Base-by-base conservation (phyloP, 2,113 vertebrate genomes). In the Lampris incognitus region DNA sequence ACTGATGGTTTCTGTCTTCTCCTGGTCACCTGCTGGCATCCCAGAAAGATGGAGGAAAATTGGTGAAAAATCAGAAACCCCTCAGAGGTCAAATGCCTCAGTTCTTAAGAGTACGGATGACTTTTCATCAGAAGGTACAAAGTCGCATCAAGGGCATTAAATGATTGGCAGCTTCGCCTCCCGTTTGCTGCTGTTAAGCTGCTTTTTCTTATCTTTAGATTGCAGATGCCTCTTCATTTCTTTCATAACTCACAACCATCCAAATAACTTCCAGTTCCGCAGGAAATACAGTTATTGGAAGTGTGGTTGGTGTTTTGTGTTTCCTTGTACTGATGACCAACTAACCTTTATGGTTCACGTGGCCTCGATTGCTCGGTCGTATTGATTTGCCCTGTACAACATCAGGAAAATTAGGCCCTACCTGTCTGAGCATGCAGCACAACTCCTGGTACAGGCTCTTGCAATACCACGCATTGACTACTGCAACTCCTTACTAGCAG, bases 1-100 rank as follows among this genome's bases (percentile, higher is more conserved):
- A 80, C 48, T 41, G 69, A 64, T 59, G 82, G 81, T 81, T 88
- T 88, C 82, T 76, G 68, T 90, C 78, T 88, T 75, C 65, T 62
- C 50, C 42, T 71, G 71, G 73, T 73, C 46, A 51, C 67, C 49
- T 78, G 39, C 70, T 88, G 87, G 72, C 84, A 77, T 81, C 76
- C 77, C 74, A 73, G 61, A 65, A 66, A 69, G 73, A 67, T 37
- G 77, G 73, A 82, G 71, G 75, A 59, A 37, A 75, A 76, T 57
- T 55, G 54, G 46, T 66, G 54, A 69, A 80, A 69, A 77, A 82
- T 75, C 57, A 61, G 64, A 56, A 75, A 71, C 8, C 58, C 65
- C 57, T 74, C 66, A 87, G 85, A 89, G 84, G 89, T 89, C 84
- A 80, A 79, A 81, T 37, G 56, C 55, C 55, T 62, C 62, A 73